A percentile compares a stretch with the other conserved stretches of the same genome.
Evolutionary conservation across 2,113 vertebrate genomes (phyloP).

Genomic region (Chunga burmeisteri): DNA sequence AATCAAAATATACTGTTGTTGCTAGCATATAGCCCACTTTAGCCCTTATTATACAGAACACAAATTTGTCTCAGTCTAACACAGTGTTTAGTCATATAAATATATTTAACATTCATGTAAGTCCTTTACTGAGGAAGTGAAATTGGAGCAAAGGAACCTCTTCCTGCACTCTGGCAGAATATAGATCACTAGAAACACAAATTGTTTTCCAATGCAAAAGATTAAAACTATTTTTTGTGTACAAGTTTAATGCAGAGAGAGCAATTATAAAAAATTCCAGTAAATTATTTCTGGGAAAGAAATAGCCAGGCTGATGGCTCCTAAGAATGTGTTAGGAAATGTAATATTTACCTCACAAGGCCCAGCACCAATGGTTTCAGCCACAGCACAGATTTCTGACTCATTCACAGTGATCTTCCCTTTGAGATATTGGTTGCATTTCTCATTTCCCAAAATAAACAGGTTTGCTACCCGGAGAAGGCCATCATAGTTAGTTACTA

Average conservation of each 20-base stretch:
- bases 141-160: not conserved
- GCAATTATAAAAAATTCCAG: not conserved
- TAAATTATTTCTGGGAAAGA: not conserved
- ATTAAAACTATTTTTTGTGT: not conserved
- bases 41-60: not conserved
- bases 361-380: constrained; percentile 84
- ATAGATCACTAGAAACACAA: not conserved
- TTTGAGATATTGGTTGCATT: constrained; percentile 87
- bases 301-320: not conserved
- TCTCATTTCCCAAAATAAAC: constrained; percentile 85
- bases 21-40: not conserved
- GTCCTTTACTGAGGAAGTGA: not conserved
- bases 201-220: not conserved
- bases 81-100: not conserved
- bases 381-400: constrained; percentile 92
- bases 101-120: not conserved
- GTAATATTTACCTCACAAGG: constrained; percentile 89
- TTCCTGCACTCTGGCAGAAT: not conserved
- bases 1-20: not conserved
- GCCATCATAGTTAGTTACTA: constrained; percentile 87
- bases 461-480: constrained; percentile 85
- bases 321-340: not conserved
- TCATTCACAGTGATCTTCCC: constrained; percentile 88
- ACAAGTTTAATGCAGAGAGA: not conserved
- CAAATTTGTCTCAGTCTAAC: not conserved